Conservation (phyloP, 1,140 invertebrate species). For the Rhizoglyphus robini region DNA sequence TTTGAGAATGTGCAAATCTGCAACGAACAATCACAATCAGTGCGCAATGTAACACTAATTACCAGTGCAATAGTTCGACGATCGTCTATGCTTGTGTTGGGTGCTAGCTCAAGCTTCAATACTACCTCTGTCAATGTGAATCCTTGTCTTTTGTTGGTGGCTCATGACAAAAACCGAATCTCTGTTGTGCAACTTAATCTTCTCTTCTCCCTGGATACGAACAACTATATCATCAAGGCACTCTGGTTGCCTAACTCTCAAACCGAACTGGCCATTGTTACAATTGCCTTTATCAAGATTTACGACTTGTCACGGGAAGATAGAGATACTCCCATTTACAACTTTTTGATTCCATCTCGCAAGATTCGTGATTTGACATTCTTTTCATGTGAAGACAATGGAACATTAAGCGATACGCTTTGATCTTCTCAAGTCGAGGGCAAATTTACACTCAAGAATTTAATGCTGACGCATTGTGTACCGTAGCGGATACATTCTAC, state of each 20-base stretch:
- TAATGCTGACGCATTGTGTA: constrained; percentile 59
- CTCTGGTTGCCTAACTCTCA: constrained; percentile 90
- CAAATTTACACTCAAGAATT: constrained; percentile 86
- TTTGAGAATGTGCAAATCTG: constrained; percentile 97
- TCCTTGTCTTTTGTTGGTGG: constrained; percentile 68
- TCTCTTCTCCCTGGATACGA: constrained; percentile 72
- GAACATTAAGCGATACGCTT: constrained; percentile 53
- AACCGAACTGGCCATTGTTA: constrained; percentile 79
- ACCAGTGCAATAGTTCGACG: constrained; percentile 51
- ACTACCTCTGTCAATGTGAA: constrained; percentile 61
- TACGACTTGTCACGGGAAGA: constrained; percentile 73
- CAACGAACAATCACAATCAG: constrained; percentile 90
- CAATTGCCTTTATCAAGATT: constrained; percentile 93
- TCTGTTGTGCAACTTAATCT: constrained; percentile 83
- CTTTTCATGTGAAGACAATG: constrained; percentile 57
- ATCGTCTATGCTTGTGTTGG: constrained; percentile 85
- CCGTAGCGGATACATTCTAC: constrained; percentile 53
- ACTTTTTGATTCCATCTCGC: constrained; percentile 83
- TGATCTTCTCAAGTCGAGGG: constrained; percentile 85
- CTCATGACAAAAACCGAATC: constrained; percentile 81
- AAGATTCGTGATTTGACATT: constrained; percentile 88
- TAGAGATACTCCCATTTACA: constrained; percentile 75
- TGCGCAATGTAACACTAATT: constrained; percentile 29
- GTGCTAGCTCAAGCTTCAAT: constrained; percentile 29
- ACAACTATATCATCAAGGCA: constrained; percentile 88